Base-by-base conservation (phyloP, 2,888 invertebrate species). In the Ashinkailepas kermadecensis region DNA sequence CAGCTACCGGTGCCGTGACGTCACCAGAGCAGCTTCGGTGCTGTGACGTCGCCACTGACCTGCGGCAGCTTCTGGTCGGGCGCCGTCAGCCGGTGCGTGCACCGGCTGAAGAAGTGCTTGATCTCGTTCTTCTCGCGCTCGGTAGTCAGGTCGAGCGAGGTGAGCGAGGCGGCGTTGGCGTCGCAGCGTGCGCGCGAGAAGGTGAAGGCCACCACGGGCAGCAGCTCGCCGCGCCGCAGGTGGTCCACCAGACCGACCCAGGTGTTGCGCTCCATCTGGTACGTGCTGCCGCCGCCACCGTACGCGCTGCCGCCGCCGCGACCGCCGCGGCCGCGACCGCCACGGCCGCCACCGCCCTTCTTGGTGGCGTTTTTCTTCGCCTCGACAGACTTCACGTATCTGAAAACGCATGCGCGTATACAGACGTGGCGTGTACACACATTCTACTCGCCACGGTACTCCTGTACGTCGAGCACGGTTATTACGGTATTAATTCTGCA, bases 161-260 rank as follows among this genome's bases (percentile, higher is more conserved):
- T 88, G 78, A 86, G 91, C 89, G 88, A 91, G 89, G 85, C 89
- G 86, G 93, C 91, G 85, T 92, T 92, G 81, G 89, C 89, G 86
- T 95, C 92, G 86, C 94, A 96, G 87, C 93, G 91, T 85, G 91
- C 93, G 84, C 96, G 90, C 0, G 98, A 98, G 84, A 99, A 91
- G 0, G 95, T 96, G 87, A 99, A 99, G 0, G 95, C 94, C 0
- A 99, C 97, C 0, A 95, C 95, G 0, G 99, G 99, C 81, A 99
- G 89, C 86, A 95, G 92, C 85, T 97, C 93, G 83, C 92, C 91
- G 83, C 92, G 91, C 85, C 91, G 91, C 81, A 99, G 90, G 88
- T 95, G 94, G 85, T 94, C 93, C 74, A 98, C 91, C 80, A 97
- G 90, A 7, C 93, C 92, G 65, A 92, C 90, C 93, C 95, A 96